Conservation (phyloP, 2,888 invertebrate species). For the Amphiduros pacificus region DNA sequence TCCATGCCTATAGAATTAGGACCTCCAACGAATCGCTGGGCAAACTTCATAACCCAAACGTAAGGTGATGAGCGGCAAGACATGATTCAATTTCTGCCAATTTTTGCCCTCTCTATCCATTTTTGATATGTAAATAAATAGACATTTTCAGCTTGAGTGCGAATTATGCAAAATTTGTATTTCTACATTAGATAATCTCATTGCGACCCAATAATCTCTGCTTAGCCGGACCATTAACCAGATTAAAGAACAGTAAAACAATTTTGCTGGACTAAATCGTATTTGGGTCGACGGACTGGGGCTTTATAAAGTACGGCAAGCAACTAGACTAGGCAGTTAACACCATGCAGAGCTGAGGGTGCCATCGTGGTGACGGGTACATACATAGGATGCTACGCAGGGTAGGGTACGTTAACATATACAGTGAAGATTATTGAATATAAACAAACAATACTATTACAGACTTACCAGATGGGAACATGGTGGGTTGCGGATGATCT, state of each 20-base stretch:
- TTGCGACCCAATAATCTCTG: slow-evolving; percentile 40
- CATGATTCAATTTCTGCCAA: slow-evolving; percentile 19
- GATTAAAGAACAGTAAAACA: slow-evolving; percentile 54
- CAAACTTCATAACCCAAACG: too few species aligned
- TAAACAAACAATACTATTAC: neutral
- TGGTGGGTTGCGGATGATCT: slow-evolving; percentile 61
- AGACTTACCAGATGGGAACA: slow-evolving; percentile 56
- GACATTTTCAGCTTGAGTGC: slow-evolving; percentile 43
- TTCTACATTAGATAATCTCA: slow-evolving; percentile 51
- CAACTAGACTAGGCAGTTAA: neutral
- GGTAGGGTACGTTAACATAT: too few species aligned
- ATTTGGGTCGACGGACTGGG: slow-evolving; percentile 31
- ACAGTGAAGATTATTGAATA: too few species aligned
- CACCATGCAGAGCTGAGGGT: neutral
- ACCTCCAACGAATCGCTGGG: too few species aligned
- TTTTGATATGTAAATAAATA: slow-evolving; percentile 48
- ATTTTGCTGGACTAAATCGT: slow-evolving; percentile 54
- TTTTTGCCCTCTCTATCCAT: slow-evolving; percentile 47
- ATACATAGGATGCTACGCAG: neutral
- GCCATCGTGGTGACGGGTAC: neutral
- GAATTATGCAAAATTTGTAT: slow-evolving; percentile 54
- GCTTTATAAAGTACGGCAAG: neutral
- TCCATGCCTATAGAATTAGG: too few species aligned
- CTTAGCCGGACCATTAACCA: slow-evolving; percentile 48
- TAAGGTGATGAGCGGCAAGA: too few species aligned